Evolutionary conservation across 2,797 vertebrate genomes (phyloP), one percentile per base, ranked within the genome.

Genomic region (Mormyrops attenuatus): DNA sequence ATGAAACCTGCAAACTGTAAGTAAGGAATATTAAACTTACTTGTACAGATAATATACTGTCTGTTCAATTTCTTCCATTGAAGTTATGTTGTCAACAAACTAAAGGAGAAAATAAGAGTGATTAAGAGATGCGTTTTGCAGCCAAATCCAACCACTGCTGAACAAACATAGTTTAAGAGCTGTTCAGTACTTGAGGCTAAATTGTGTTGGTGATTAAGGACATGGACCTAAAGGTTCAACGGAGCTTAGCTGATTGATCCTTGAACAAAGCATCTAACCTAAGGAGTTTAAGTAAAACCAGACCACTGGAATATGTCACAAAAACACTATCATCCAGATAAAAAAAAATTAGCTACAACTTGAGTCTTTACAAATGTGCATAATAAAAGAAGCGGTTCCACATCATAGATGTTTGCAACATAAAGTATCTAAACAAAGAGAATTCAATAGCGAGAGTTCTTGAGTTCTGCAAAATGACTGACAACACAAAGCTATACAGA

Each of bases 41-140:
- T 97, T 99, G 94, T 98, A 99, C 91, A 99, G 96, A 92, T 99
- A 99, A 93, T 99, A 99, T 89, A 98, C 98, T 0, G 97, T 96
- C 93, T 98, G 97, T 89, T 97, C 97, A 88, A 98, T 91, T 90
- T 98, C 97, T 93, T 98, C 97, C 92, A 94, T 94, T 88, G 96
- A 97, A 53, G 97, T 95, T 95, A 99, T 96, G 91, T 96, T 98
- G 93, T 99, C 97, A 90, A 99, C 93, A 94, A 99, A 97, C 98
- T 99, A 92, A 90, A 93, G 93, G 87, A 93, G 90, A 88, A 73
- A 15, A 92, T 3, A 52, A 9, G 20, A 88, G 86, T 20, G 73
- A 80, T 44, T 80, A 44, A 47, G 26, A 89, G 13, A 5, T 3
- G 38, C 0, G 20, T 22, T 22, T 69, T 22, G 15, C 44, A 15